These are phyloP conservation scores for Epinotia nisella DNA, from an alignment of 2,888 invertebrate species.

Conservation along the genomic window DNA sequence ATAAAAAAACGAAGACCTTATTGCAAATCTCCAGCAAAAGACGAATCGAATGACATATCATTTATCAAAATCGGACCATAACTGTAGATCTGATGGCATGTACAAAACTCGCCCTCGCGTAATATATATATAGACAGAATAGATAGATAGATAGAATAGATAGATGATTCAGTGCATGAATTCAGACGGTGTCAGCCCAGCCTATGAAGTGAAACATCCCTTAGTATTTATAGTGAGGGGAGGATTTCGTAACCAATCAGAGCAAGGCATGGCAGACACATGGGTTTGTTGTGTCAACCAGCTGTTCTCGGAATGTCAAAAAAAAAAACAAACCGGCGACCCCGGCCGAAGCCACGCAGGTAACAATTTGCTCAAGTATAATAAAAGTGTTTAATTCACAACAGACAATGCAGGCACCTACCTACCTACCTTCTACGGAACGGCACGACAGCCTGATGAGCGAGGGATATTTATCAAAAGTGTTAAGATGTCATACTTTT, in stretches of 20 bases:
- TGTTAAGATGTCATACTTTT: not conserved
- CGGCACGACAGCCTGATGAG: not conserved
- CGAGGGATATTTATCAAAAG: not conserved
- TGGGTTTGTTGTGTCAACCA: conserved; percentile 72
- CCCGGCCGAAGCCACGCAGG: conserved; percentile 59
- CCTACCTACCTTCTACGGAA: not conserved
- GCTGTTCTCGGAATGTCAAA: conserved; percentile 73
- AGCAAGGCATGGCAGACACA: conserved; percentile 52
- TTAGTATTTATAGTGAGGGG: not conserved
- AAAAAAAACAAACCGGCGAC: conserved; percentile 72
- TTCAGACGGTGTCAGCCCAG: too few species aligned
- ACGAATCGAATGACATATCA: too few species aligned
- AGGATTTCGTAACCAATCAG: conserved; percentile 56
- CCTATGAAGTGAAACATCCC: not conserved
- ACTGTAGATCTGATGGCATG: too few species aligned
- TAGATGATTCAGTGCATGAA: too few species aligned
- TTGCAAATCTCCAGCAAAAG: too few species aligned
- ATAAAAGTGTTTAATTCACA: conserved; percentile 41
- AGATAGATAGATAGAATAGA: too few species aligned
- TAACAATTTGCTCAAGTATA: conserved; percentile 55
- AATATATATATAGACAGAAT: too few species aligned
- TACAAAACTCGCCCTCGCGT: too few species aligned
- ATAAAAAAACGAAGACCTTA: too few species aligned
- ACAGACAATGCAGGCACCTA: conserved; percentile 24
- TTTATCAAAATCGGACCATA: too few species aligned